These are phyloP conservation scores for Synergus umbraculus DNA, from an alignment of 2,888 invertebrate species.

Conservation along the genomic window DNA sequence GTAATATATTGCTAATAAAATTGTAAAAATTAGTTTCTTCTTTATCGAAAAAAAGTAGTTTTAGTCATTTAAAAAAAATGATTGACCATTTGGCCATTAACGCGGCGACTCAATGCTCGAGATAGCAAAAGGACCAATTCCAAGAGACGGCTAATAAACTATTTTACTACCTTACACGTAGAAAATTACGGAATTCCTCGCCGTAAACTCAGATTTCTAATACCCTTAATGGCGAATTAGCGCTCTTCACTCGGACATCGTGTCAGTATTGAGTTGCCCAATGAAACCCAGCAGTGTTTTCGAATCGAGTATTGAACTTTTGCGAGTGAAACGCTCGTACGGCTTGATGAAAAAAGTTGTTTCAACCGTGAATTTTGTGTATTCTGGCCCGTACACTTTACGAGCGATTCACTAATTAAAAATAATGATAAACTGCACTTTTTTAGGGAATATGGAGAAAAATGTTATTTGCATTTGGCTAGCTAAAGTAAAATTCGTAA, in stretches of 20 bases:
- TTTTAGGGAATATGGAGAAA: background rate
- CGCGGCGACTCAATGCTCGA: background rate
- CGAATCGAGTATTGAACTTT: slow-evolving; percentile 21
- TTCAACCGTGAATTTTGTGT: slow-evolving; percentile 17
- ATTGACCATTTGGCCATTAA: background rate
- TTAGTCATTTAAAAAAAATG: no score
- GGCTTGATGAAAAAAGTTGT: slow-evolving; percentile 35
- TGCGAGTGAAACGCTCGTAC: slow-evolving; percentile 17
- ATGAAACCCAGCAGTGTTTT: slow-evolving; percentile 11
- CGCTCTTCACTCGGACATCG: slow-evolving; percentile 27
- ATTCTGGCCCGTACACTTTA: background rate
- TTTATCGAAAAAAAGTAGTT: no score
- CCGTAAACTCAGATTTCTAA: slow-evolving; percentile 47
- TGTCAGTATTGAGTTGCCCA: slow-evolving; percentile 16
- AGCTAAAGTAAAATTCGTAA: background rate
- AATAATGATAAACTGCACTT: background rate
- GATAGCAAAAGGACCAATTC: slow-evolving; percentile 48
- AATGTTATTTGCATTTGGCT: background rate
- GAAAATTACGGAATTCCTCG: slow-evolving; percentile 24
- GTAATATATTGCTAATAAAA: no score
- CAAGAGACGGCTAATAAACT: slow-evolving; percentile 55
- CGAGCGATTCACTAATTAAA: slow-evolving; percentile 21
- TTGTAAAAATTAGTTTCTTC: no score
- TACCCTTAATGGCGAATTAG: slow-evolving; percentile 56
- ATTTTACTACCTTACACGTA: slow-evolving; percentile 48